Conservation (phyloP, 2,113 vertebrate species). For the Dinomys branickii region DNA sequence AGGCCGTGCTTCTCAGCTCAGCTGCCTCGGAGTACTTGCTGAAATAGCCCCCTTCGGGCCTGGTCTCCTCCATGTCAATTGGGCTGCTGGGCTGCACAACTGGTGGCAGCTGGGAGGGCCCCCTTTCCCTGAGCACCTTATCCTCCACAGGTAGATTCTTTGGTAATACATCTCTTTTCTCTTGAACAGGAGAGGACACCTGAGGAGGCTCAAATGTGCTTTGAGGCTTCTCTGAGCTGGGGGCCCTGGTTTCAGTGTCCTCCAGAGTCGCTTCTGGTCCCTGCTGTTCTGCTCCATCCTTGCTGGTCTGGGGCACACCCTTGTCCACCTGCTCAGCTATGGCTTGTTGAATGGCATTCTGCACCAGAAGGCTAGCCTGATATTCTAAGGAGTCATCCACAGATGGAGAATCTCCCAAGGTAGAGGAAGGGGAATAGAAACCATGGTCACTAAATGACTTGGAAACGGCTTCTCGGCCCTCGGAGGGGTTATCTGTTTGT, state of each 20-base stretch:
- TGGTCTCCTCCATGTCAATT: conserved; percentile 88
- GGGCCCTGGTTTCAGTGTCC: conserved; percentile 36
- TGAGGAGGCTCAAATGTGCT: conserved; percentile 87
- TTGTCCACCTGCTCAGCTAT: conserved; percentile 90
- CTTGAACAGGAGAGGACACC: conserved; percentile 89
- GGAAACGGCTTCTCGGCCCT: conserved; percentile 85
- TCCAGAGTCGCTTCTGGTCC: conserved; percentile 47
- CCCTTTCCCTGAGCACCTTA: conserved; percentile 84
- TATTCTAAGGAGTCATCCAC: conserved; percentile 93
- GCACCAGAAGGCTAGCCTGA: conserved; percentile 94
- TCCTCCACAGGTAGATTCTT: conserved; percentile 84
- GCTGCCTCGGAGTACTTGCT: conserved; percentile 97
- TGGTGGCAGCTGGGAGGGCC: conserved; percentile 71
- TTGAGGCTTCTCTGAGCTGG: conserved; percentile 76
- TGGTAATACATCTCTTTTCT: conserved; percentile 88
- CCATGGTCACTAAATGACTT: conserved; percentile 88
- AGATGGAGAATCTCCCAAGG: conserved; percentile 80
- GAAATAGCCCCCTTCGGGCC: conserved; percentile 95
- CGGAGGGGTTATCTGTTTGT: conserved; percentile 88
- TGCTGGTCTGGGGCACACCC: conserved; percentile 50
- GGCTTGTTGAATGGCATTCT: conserved; percentile 95
- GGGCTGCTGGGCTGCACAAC: conserved; percentile 84
- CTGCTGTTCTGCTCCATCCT: conserved; percentile 67
- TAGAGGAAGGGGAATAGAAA: conserved; percentile 82
- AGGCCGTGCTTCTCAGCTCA: conserved; percentile 95